Evolutionary conservation across 1,140 invertebrate species (phyloP).

Genomic region (Bicyclus anynana): DNA sequence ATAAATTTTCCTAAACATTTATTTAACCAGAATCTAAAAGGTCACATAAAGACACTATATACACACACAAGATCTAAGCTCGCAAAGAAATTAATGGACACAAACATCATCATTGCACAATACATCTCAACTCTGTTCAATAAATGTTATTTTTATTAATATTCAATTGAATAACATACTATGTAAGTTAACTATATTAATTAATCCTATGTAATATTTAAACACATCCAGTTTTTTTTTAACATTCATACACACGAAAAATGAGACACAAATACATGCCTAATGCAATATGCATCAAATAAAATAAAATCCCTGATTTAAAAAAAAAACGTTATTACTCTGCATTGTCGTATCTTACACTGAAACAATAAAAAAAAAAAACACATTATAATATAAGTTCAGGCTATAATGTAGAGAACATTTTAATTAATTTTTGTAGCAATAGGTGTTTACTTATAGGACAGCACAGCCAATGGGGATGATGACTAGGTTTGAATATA

Average conservation of each 20-base stretch:
- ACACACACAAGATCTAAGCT: no score
- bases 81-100: no score
- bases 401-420: no score
- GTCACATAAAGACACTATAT: neutral
- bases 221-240: neutral
- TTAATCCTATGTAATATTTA: neutral
- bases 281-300: neutral
- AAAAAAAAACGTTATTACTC: constrained; percentile 35
- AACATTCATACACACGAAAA: neutral
- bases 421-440: no score
- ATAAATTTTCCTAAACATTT: no score
- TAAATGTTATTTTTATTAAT: neutral
- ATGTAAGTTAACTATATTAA: neutral
- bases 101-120: neutral
- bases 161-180: neutral
- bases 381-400: neutral
- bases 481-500: no score
- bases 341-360: constrained; percentile 62
- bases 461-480: no score
- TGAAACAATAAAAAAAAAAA: constrained; percentile 35
- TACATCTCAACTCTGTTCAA: neutral
- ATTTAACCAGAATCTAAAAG: no score
- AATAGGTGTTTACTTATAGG: no score
- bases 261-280: neutral
- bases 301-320: neutral